Evolutionary conservation across 2,888 invertebrate species (phyloP), one percentile per base, ranked within the genome.

Genomic region (Operophtera brumata): DNA sequence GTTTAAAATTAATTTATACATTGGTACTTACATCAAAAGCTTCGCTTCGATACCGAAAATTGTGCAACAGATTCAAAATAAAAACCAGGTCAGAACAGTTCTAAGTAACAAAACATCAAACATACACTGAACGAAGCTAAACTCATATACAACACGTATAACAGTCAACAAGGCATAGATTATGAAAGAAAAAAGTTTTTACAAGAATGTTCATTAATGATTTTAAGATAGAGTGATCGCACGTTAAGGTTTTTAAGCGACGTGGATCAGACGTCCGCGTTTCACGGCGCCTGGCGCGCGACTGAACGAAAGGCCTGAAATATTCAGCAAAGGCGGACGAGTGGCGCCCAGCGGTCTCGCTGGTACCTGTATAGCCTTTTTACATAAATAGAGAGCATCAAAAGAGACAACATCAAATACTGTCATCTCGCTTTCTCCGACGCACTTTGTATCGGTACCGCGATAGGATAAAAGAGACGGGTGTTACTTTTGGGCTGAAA

Each of bases 281-380:
- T 5, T 40, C 51, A 55, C 71, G 71, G 80, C 85, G 83, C 78
- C 59, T 57, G 65, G 65, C 76, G 80, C 86, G 84, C 85, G 77
- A 86, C 86, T 86, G 78, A 58, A 43, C 9, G 25, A 60, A 62
- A 50, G 28, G 49, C 39, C 62, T 58, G 62, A 62, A 55, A 55
- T 60, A 39, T 37, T 59, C 58, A 57, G 59, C 42, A 42, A 46
- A 45, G 48, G 49, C 50, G 64, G 61, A 63, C 61, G 56, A 57
- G 62, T 56, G 82, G 80, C 84, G 85, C 79, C 84, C 73, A 76
- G 83, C 86, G 67, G 86, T 85, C 86, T 86, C 75, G 55, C 77
- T 81, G 80, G 82, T 82, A 74, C 52, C 57, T 57, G 56, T 63
- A 62, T 43, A 59, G 66, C 49, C 64, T 64, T 69, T n/a, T 61